phyloP scores from a whole-genome alignment of 2,888 invertebrate genomes.

The Cordylochernes scorpioides region DNA sequence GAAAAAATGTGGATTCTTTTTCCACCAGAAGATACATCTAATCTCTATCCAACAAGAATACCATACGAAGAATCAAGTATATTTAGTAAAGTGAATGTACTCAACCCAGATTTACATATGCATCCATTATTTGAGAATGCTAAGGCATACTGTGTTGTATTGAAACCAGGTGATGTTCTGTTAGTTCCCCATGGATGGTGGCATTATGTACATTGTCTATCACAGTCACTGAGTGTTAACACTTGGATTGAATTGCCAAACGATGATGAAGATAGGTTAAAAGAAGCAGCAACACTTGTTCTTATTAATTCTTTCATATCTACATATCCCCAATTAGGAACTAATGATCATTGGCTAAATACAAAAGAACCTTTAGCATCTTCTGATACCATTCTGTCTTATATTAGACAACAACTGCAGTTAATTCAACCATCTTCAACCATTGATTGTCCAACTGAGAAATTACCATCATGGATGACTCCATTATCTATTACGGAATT shows the following conservation, averaged over 20 bases:
- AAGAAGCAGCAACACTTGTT: too few species aligned
- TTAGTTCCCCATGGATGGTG: constrained; percentile 80
- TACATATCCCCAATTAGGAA: too few species aligned
- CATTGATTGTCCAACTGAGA: too few species aligned
- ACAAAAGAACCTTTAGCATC: too few species aligned
- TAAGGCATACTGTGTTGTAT: constrained; percentile 27
- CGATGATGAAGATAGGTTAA: too few species aligned
- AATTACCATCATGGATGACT: too few species aligned
- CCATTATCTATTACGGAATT: too few species aligned
- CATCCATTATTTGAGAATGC: constrained; percentile 18
- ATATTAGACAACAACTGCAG: too few species aligned
- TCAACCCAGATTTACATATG: constrained; percentile 29
- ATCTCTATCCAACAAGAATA: constrained; percentile 46
- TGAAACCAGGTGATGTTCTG: constrained; percentile 30
- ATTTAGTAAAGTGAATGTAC: constrained; percentile 57
- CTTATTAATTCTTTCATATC: too few species aligned
- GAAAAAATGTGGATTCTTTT: constrained; percentile 81
- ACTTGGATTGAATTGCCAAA: constrained; percentile 44
- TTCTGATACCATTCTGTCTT: too few species aligned
- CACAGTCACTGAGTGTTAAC: constrained; percentile 34
- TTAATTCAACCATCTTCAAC: too few species aligned
- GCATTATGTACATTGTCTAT: constrained; percentile 59
- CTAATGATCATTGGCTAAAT: too few species aligned
- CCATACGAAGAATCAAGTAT: constrained; percentile 92
- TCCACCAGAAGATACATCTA: constrained; percentile 40